Evolutionary conservation across 2,113 vertebrate species (phyloP).

Genomic region (Plecotus auritus): DNA sequence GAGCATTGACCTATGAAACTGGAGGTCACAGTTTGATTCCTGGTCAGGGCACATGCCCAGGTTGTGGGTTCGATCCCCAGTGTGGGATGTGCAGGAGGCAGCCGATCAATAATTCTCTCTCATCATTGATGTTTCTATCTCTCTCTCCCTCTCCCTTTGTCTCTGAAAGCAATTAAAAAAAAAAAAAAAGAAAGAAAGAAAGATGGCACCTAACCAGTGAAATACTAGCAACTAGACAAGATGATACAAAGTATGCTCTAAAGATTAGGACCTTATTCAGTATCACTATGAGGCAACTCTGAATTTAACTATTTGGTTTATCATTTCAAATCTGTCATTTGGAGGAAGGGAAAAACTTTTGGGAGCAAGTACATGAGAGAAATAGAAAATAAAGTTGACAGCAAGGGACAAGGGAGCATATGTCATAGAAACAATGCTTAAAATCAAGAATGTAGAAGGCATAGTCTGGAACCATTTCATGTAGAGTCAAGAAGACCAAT

Average conservation of each 20-base stretch:
- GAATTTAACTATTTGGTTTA: background rate
- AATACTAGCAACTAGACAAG: background rate
- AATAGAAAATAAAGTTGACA: background rate
- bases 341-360: background rate
- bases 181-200: background rate
- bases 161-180: too few relatives aligned
- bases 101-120: too few relatives aligned
- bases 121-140: too few relatives aligned
- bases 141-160: too few relatives aligned
- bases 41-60: too few relatives aligned
- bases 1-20: too few relatives aligned
- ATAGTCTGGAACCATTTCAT: background rate
- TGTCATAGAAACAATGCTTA: background rate
- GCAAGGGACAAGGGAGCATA: background rate
- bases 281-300: background rate
- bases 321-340: slow-evolving; percentile 2
- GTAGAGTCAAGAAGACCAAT: background rate
- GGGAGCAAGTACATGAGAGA: background rate
- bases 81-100: too few relatives aligned
- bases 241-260: background rate
- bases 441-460: background rate
- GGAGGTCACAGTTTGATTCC: too few relatives aligned
- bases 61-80: too few relatives aligned
- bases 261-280: background rate
- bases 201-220: background rate